A percentile compares a stretch with the other conserved stretches of the same genome.
Conservation (phyloP, 2,888 invertebrate genomes). For the Ectobius pallidus region DNA sequence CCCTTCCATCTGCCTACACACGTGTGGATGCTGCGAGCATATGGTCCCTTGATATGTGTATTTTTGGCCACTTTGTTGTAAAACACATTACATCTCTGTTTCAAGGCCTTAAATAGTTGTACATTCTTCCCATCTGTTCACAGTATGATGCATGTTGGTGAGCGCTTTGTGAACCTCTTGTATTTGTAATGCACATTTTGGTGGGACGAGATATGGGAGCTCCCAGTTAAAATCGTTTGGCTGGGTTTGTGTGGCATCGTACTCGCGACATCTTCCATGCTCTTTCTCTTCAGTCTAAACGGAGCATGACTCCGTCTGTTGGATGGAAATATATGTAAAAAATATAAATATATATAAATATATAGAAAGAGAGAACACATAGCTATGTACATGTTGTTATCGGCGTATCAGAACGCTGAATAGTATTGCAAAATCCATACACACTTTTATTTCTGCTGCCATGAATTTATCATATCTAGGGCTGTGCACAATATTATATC, state of each 20-base stretch:
- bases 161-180: conserved; percentile 34
- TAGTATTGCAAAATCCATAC: conserved; percentile 2
- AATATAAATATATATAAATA: conserved; percentile 26
- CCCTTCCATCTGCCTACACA: conserved; percentile 5
- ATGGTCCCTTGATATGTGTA: conserved; percentile 34
- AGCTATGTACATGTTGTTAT: conserved; percentile 19
- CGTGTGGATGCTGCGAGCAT: conserved; percentile 1
- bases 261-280: conserved; percentile 11
- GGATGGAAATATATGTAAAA: conserved; percentile 25
- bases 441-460: conserved; percentile 34
- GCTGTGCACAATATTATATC: conserved; percentile 36
- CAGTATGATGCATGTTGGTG: conserved; percentile 38
- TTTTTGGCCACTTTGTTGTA: conserved; percentile 30
- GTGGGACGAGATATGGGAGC: conserved; percentile 13
- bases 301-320: conserved; percentile 10
- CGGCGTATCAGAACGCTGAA: conserved; percentile 3
- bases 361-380: conserved; percentile 22
- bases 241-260: conserved; percentile 25
- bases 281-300: neutral
- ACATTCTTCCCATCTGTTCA: conserved; percentile 34
- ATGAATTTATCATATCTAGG: conserved; percentile 40
- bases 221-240: neutral
- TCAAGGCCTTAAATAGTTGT: conserved; percentile 41
- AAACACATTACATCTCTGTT: conserved; percentile 35
- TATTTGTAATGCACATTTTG: conserved; percentile 33